A percentile compares a stretch with the other conserved stretches of the same genome.
Conservation (phyloP, 1,140 invertebrate species). For the Aplysia californica region DNA sequence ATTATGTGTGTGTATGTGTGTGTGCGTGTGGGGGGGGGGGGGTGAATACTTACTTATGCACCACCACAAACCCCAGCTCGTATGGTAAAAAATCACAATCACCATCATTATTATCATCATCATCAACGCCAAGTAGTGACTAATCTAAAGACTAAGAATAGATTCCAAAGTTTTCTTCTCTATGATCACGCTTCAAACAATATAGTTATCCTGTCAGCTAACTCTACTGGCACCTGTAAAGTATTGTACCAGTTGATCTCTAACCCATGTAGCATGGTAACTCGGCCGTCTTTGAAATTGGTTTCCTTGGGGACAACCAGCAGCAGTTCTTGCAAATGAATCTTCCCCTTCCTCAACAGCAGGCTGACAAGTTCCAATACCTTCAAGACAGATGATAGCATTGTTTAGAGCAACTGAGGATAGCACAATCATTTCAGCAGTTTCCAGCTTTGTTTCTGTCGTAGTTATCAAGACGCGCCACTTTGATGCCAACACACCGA, state of each 20-base stretch:
- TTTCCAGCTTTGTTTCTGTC: background rate
- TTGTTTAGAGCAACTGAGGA: background rate
- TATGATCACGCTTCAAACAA: no score
- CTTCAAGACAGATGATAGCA: background rate
- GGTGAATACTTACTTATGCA: no score
- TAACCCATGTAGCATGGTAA: conserved; percentile 11
- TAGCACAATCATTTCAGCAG: background rate
- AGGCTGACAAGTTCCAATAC: background rate
- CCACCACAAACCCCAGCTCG: no score
- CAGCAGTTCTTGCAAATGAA: background rate
- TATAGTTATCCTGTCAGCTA: no score
- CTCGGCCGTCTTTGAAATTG: background rate
- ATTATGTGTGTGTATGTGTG: no score
- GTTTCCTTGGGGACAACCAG: background rate
- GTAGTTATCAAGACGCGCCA: conserved; percentile 7
- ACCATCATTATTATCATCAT: no score
- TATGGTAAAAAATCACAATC: no score
- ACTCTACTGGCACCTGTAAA: no score
- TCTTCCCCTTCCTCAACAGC: background rate
- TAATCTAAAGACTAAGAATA: no score
- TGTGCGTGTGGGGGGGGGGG: no score
- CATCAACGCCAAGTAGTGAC: no score
- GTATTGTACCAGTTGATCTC: conserved; percentile 10
- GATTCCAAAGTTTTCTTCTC: no score
- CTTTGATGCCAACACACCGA: conserved; percentile 10